Percentiles rank a stretch among this genome's conserved stretches.
phyloP scores from a whole-genome alignment of 2,797 vertebrate species.

The Podarcis siculus region DNA sequence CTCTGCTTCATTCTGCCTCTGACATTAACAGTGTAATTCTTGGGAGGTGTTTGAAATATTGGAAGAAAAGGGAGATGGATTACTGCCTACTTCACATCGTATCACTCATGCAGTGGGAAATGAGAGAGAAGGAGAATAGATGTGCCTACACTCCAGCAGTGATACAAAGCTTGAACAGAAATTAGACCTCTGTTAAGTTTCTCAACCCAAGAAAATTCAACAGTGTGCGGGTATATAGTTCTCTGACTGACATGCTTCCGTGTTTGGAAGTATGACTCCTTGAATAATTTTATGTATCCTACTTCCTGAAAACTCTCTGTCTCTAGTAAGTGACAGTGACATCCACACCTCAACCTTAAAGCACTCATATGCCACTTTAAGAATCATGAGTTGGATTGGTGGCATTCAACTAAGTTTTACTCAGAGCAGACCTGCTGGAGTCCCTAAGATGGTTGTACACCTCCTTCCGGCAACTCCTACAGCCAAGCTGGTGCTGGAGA shows the following conservation, averaged over 20 bases:
- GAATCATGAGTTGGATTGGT: too few species aligned
- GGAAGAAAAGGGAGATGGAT: conserved; percentile 65
- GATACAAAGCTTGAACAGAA: conserved; percentile 33
- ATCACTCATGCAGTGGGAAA: conserved; percentile 47
- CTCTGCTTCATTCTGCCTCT: conserved; percentile 61
- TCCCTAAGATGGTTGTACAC: too few species aligned
- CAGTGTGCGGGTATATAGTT: not conserved
- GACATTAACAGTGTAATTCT: conserved; percentile 71
- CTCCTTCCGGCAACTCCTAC: too few species aligned
- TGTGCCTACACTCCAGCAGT: not conserved
- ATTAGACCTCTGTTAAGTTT: conserved; percentile 42
- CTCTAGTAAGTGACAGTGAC: not conserved
- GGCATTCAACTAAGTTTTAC: too few species aligned
- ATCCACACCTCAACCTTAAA: too few species aligned
- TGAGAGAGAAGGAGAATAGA: conserved; percentile 14
- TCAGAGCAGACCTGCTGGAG: too few species aligned
- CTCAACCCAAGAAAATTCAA: conserved; percentile 41
- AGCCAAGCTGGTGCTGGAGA: too few species aligned
- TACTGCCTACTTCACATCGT: conserved; percentile 40
- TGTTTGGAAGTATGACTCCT: conserved; percentile 27
- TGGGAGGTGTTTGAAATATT: conserved; percentile 65
- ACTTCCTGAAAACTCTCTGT: not conserved
- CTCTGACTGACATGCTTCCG: not conserved
- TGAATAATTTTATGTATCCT: conserved; percentile 12
- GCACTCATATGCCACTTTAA: too few species aligned